Evolutionary conservation across 2,113 vertebrate species (phyloP), one percentile per base, ranked within the genome.

Genomic region (Glaucomys volans): DNA sequence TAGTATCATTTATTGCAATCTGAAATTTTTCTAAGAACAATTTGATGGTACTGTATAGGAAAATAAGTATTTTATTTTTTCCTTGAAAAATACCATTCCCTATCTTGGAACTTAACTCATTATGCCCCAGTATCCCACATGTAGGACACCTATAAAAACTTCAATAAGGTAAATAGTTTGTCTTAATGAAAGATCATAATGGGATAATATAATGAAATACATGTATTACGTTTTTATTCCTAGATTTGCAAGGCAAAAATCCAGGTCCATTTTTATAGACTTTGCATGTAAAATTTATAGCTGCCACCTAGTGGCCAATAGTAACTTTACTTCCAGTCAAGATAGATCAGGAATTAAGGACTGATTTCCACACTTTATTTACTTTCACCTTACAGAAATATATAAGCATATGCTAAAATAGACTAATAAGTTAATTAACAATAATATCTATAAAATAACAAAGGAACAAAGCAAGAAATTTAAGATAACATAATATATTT

Each of bases 221-320:
- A 52, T 66, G 54, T 40, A 82, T 88, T 93, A 52, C 13, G 85
- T 84, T 95, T 80, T 59, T 75, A 52, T 37, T 89, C 81, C 86
- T 81, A 76, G 26, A 59, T 95, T 88, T 93, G 3, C 11, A 82
- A 82, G 7, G 12, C n/a, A 93, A n/a, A 91, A 93, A 13, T 20
- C 18, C 54, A 14, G 20, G 40, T 30, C 14, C 8, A 0, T 67
- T 94, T 92, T 71, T 69, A 57, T 24, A 59, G 35, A 71, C 42
- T 75, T 14, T 37, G 32, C 35, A 12, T 90, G 10, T 71, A 50
- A 87, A 90, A 52, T n/a, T 94, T 81, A 64, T 17, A 47, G 84
- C 74, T 98, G 95, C 96, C 97, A 72, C 85, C 96, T 97, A 18
- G 94, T 95, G 94, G 88, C 79, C 74, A 82, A 50, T 72, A 92